These are phyloP conservation scores for Mormyrus hasselquistii DNA, from an alignment of 2,797 vertebrate species.

Conservation along the genomic window DNA sequence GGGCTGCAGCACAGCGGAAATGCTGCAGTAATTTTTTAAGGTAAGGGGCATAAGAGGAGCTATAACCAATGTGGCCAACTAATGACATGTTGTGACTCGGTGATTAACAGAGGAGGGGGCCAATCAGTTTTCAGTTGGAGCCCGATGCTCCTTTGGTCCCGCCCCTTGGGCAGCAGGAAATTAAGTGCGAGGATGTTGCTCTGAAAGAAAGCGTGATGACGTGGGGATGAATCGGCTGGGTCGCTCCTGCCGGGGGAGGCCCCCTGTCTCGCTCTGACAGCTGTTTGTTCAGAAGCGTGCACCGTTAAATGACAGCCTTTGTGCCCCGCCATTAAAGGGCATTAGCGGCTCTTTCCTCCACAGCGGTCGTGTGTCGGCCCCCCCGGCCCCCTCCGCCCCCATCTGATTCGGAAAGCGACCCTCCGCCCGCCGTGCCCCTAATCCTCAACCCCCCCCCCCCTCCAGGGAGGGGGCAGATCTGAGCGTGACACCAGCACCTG, in stretches of 20 bases:
- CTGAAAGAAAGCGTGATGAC: not conserved
- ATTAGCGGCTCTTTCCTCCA: slow-evolving; percentile 31
- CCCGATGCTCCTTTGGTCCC: not conserved
- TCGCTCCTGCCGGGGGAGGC: not conserved
- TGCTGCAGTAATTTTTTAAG: not conserved
- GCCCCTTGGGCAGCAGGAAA: not conserved
- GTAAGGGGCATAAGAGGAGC: not conserved
- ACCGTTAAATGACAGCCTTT: slow-evolving; percentile 24
- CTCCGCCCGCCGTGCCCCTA: slow-evolving; percentile 20
- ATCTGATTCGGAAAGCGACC: not conserved
- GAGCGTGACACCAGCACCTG: slow-evolving; percentile 29
- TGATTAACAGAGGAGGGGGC: not conserved
- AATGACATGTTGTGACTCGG: not conserved
- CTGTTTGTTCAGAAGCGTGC: slow-evolving; percentile 33
- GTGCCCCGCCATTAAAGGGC: slow-evolving; percentile 20
- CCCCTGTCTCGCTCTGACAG: not conserved
- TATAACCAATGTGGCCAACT: not conserved
- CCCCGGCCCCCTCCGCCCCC: slow-evolving; percentile 23
- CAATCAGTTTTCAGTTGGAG: not conserved
- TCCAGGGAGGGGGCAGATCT: slow-evolving; percentile 12
- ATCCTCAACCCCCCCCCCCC: not conserved
- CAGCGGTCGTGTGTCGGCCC: slow-evolving; percentile 38
- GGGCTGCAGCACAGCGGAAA: not conserved
- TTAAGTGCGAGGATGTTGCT: not conserved
- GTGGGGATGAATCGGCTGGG: not conserved